Base-by-base conservation (phyloP, 2,888 invertebrate species). In the Hermodice carunculata region DNA sequence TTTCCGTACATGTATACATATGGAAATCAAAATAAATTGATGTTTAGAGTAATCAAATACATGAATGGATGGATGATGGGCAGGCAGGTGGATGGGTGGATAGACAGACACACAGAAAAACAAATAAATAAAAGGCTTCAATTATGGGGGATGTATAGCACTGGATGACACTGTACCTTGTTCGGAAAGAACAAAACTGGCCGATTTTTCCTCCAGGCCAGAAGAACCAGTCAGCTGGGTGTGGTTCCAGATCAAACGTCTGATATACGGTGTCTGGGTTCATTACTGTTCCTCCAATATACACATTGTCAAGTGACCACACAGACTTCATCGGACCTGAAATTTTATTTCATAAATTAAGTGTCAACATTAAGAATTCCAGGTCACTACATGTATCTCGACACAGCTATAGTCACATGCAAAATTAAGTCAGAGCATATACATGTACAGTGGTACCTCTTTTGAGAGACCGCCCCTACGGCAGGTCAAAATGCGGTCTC, bases 271-370 rank as follows among this genome's bases (percentile, higher is more conserved):
- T 73, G 62, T 79, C 79, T 8, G 82, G 83, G 52, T 80, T 80
- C 63, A 82, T 75, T 75, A 82, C 80, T 29, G 70, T 66, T 17
- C 85, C 82, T 3, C 86, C 86, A 48, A 86, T 80, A 64, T 81
- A 82, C 46, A 86, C 67, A 64, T 86, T 83, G 73, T 87, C 87
- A 22, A 87, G 71, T 14, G 85, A 80, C 87, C 87, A 87, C 1
- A 81, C 78, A 32, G 82, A 81, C 61, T 76, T 66, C 78, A 82
- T 80, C 65, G 78, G 75, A 40, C 85, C 85, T 85, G 66, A 0
- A 71, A 60, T 46, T 42, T 34, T 43, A 46, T 8, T 26, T 28
- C 14, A 19, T 37, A 11, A 19, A 44, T 4, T 44, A 44, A 5
- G 22, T 44, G 4, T 19, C n/a, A 8, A 44, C 17, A n/a, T n/a